Conservation (phyloP, 2,888 invertebrate genomes). For the Euzophera pinguis region DNA sequence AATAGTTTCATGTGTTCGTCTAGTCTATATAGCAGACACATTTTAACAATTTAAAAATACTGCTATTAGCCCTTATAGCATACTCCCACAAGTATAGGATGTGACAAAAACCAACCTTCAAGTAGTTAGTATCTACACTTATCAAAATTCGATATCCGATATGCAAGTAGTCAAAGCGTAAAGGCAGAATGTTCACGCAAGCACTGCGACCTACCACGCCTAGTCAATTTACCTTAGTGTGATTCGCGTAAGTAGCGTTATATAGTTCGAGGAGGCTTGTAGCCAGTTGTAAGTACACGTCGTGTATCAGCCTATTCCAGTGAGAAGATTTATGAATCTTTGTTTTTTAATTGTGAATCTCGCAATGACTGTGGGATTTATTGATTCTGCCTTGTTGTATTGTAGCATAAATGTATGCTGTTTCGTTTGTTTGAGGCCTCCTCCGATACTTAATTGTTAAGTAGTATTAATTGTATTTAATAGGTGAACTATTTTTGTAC, state of each 20-base stretch:
- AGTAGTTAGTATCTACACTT: neutral
- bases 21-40: neutral
- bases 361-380: constrained; percentile 17
- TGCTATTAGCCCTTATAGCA: too few species aligned
- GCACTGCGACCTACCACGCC: constrained; percentile 64
- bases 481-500: constrained; percentile 80
- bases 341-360: constrained; percentile 22
- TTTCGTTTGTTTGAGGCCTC: constrained; percentile 41
- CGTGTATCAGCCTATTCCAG: constrained; percentile 36
- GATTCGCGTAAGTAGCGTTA: constrained; percentile 76
- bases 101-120: neutral
- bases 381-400: constrained; percentile 23
- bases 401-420: constrained; percentile 20
- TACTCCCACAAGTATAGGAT: neutral
- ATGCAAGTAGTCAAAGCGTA: constrained; percentile 29
- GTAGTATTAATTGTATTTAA: constrained; percentile 76
- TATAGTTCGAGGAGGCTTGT: constrained; percentile 51
- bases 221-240: constrained; percentile 81
- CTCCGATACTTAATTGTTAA: constrained; percentile 76
- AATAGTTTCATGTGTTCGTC: too few species aligned
- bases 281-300: constrained; percentile 33
- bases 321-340: constrained; percentile 37
- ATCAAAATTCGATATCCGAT: neutral
- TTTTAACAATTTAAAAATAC: neutral
- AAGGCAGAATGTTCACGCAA: constrained; percentile 29